A percentile compares a stretch with the other conserved stretches of the same genome.
Conservation (phyloP, 2,113 vertebrate genomes). For the Nipponia nippon region DNA sequence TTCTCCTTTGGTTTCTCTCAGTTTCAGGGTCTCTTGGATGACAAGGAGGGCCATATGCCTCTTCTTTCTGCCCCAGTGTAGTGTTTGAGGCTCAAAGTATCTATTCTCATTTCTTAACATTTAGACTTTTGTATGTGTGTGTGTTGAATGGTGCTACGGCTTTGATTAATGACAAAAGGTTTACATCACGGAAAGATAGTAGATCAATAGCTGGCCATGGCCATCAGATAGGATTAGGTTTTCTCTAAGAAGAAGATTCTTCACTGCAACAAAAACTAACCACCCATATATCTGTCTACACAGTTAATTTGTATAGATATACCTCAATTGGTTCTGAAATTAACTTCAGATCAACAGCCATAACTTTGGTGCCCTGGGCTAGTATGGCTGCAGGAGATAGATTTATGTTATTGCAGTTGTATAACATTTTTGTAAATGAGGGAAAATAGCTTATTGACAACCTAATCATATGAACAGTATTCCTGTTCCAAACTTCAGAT, state of each 20-base stretch:
- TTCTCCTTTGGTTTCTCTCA: background rate
- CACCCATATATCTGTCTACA: background rate
- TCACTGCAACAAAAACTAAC: background rate
- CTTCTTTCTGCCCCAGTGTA: background rate
- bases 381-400: background rate
- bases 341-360: background rate
- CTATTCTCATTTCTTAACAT: background rate
- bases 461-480: background rate
- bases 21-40: background rate
- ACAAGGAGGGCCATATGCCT: background rate
- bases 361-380: background rate
- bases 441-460: conserved; percentile 7
- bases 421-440: background rate
- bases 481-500: background rate
- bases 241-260: background rate
- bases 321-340: background rate
- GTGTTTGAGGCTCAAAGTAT: background rate
- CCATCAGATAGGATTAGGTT: background rate
- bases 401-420: background rate
- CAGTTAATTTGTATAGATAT: background rate
- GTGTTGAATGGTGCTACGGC: background rate
- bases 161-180: background rate
- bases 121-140: background rate
- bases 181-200: background rate
- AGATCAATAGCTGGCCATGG: background rate